Evolutionary conservation across 2,113 vertebrate species (phyloP).

Genomic region (Saimiri boliviensis): DNA sequence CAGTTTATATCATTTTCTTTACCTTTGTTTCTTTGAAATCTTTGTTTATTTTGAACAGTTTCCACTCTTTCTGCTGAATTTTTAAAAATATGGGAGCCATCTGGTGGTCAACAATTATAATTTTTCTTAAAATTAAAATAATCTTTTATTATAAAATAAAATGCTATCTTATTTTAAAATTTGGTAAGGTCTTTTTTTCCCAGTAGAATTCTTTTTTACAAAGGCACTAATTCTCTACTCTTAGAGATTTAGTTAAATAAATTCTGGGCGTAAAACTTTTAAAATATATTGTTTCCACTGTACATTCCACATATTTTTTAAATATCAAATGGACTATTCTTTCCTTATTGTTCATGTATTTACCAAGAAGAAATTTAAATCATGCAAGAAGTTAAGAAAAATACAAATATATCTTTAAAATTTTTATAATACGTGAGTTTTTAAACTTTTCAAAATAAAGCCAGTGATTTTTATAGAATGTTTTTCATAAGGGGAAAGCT

Average conservation of each 20-base stretch:
- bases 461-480: not conserved
- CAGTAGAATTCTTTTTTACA: not conserved
- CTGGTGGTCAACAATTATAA: conserved; percentile 59
- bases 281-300: not conserved
- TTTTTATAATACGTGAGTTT: not conserved
- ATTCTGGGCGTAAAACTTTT: not conserved
- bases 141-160: conserved; percentile 45
- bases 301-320: not conserved
- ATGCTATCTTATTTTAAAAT: not conserved
- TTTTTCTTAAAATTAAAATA: conserved; percentile 47
- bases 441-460: conserved; percentile 10
- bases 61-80: conserved; percentile 11
- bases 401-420: not conserved
- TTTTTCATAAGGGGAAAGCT: not conserved
- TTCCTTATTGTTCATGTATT: not conserved
- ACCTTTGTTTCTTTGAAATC: not conserved
- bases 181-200: not conserved
- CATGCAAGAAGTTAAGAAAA: conserved; percentile 19
- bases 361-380: not conserved
- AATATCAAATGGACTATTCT: not conserved
- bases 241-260: not conserved
- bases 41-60: conserved; percentile 46
- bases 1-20: not conserved
- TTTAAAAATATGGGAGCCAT: conserved; percentile 63
- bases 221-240: not conserved